A percentile compares a stretch with the other conserved stretches of the same genome.
phyloP scores from a whole-genome alignment of 2,113 vertebrate species.

The Tretioscincus oriximinensis region DNA sequence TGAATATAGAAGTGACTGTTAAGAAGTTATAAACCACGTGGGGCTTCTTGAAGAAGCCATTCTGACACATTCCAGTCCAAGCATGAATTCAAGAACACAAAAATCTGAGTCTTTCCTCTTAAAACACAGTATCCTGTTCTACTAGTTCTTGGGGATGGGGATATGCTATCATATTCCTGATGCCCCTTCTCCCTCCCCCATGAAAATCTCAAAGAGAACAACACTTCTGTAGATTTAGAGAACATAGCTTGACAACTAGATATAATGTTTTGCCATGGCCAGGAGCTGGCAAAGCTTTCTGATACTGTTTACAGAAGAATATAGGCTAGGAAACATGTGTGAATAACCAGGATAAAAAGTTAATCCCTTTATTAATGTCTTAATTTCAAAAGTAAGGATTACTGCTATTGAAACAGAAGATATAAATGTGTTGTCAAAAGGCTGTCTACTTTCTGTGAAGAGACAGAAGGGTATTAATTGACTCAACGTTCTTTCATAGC shows the following conservation, averaged over 20 bases:
- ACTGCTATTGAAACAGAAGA: conserved; percentile 19
- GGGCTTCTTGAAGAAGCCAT: conserved; percentile 44
- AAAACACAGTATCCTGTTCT: conserved; percentile 50
- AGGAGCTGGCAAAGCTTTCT: background rate
- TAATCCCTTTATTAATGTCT: conserved; percentile 25
- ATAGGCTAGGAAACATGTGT: background rate
- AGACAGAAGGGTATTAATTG: conserved; percentile 60
- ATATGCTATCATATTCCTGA: conserved; percentile 44
- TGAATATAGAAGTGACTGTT: conserved; percentile 49
- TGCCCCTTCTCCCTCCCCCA: background rate
- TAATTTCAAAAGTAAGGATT: background rate
- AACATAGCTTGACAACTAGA: background rate
- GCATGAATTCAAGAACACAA: conserved; percentile 63
- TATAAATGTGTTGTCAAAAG: conserved; percentile 6
- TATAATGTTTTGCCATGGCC: conserved; percentile 28
- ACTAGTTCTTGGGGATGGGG: conserved; percentile 48
- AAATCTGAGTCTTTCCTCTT: conserved; percentile 68
- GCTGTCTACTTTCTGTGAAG: conserved; percentile 32
- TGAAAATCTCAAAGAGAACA: conserved; percentile 46
- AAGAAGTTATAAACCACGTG: conserved; percentile 52
- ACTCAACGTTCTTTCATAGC: conserved; percentile 34
- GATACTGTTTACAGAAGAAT: background rate
- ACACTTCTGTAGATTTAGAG: conserved; percentile 32
- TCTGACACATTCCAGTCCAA: conserved; percentile 63
- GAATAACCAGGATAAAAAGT: background rate